phyloP scores from a whole-genome alignment of 2,888 invertebrate genomes.

The Cataglyphis albicans region DNA sequence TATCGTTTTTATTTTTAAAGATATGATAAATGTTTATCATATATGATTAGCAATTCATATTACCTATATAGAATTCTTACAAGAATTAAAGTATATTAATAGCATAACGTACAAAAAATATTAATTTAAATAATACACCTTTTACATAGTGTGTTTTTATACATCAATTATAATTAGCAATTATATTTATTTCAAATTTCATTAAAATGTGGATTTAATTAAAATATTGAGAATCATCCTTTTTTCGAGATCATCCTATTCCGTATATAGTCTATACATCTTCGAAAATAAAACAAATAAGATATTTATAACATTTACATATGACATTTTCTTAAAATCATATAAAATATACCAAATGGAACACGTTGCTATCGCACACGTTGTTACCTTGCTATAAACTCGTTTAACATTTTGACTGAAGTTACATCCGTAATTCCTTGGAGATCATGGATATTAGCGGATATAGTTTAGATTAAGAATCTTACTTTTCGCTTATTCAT shows the following conservation, averaged over 20 bases:
- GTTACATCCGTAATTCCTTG: conserved; percentile 16
- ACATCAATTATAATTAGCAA: background rate
- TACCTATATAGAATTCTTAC: background rate
- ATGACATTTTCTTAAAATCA: background rate
- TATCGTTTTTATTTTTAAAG: background rate
- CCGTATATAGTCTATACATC: background rate
- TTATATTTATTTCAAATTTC: background rate
- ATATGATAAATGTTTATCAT: background rate
- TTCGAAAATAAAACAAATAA: background rate
- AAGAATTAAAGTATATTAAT: background rate
- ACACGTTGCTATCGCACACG: conserved; percentile 3
- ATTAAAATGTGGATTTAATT: background rate
- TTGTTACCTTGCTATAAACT: background rate
- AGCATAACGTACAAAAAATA: background rate
- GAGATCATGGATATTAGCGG: conserved; percentile 3
- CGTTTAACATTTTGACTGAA: conserved; percentile 36
- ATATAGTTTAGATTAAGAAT: background rate
- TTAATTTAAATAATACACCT: background rate
- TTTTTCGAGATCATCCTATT: background rate
- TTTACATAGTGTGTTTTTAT: background rate
- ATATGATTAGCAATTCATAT: background rate
- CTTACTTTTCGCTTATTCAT: background rate
- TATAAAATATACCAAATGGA: conserved; percentile 10
- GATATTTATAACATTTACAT: conserved; percentile 13
- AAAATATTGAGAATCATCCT: background rate